A percentile compares a stretch with the other conserved stretches of the same genome.
phyloP scores from a whole-genome alignment of 2,888 invertebrate species.

The Brachylomia viminalis region DNA sequence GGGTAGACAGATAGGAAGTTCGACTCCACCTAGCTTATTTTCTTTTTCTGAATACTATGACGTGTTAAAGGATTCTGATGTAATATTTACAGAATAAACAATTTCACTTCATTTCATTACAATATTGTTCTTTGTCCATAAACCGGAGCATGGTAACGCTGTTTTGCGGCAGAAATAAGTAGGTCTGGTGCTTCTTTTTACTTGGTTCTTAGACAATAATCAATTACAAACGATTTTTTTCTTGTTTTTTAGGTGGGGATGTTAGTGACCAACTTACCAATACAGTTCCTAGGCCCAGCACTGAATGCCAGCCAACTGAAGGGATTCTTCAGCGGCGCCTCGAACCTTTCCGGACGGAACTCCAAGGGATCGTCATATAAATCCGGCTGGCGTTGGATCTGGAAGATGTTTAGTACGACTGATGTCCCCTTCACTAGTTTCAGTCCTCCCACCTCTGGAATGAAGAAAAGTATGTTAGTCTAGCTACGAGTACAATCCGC shows the following conservation, averaged over 20 bases:
- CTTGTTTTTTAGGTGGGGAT: background rate
- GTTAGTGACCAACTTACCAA: constrained; percentile 58
- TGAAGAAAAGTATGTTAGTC: constrained; percentile 5
- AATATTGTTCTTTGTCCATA: no score
- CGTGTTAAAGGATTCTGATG: background rate
- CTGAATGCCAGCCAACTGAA: constrained; percentile 91
- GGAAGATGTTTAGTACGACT: constrained; percentile 81
- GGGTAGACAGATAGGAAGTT: background rate
- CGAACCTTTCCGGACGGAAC: constrained; percentile 89
- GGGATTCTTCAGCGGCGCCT: constrained; percentile 73
- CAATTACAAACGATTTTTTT: background rate
- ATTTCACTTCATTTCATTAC: background rate
- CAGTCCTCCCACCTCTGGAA: constrained; percentile 68
- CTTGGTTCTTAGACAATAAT: background rate
- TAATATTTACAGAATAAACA: background rate
- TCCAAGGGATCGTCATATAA: constrained; percentile 89
- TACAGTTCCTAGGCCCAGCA: constrained; percentile 91
- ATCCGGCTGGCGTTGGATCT: constrained; percentile 86
- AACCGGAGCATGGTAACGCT: background rate
- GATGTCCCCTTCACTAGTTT: constrained; percentile 78
- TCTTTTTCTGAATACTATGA: background rate
- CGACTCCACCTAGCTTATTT: background rate
- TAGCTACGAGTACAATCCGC: background rate
- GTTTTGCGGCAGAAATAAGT: background rate
- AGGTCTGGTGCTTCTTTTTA: background rate